Evolutionary conservation across 2,797 vertebrate genomes (phyloP), one percentile per base, ranked within the genome.

Genomic region (Premnoplex brunnescens): DNA sequence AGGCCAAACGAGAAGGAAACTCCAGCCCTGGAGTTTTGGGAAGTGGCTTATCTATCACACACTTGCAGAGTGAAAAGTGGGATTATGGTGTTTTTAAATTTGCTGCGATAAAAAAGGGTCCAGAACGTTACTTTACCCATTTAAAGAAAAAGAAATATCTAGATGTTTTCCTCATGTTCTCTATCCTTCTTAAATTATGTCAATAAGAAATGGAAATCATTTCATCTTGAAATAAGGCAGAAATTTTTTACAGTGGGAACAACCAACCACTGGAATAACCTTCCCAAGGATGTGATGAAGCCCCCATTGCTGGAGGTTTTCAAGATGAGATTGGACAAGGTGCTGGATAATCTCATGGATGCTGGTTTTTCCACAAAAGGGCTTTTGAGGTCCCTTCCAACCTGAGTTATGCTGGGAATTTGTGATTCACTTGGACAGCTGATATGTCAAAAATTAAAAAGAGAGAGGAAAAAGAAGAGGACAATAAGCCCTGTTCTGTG

Each of bases 221-320:
- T 90, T 52, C 2, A 36, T 59, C 20, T 46, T 48, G 32, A 82
- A 85, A 59, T 17, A 78, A 46, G 27, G 52, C 22, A 10, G 6
- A 28, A 3, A 0, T 32, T 54, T 80, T 74, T 78, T 64, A 34
- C 0, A 3, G 8, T 46, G 26, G 69, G 30, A 37, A 51, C 7
- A 22, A 62, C 21, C 19, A 18, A 46, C 55, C 23, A 46, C 27
- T 30, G 49, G 14, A 91, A 75, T 2, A 51, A 67, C 14, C 3
- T 71, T 36, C 23, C 17, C 19, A 63, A 26, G 14, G 32, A 58
- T 0, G 0, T 23, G 14, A n/a, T 41, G 6, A 21, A n/a, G 10
- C 69, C 14, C 27, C 21, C 21, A 5, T 46, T 6, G 3, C n/a
- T 59, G 51, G 4, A 44, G 5, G 9, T 59, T 89, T 89, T 71